Evolutionary conservation across 1,140 invertebrate genomes (phyloP).

Genomic region (Drosophila littoralis): DNA sequence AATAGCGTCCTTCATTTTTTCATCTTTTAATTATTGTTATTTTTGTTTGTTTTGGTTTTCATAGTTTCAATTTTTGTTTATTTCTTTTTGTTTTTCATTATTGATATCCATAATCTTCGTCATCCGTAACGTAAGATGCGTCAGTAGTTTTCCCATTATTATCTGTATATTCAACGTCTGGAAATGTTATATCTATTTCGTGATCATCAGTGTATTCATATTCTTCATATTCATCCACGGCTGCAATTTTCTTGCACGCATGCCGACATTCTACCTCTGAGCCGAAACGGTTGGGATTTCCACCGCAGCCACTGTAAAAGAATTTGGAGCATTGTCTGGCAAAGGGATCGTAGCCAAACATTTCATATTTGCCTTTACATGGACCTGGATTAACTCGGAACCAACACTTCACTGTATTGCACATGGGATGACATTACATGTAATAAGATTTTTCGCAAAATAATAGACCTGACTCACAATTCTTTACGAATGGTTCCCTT

Average conservation of each 20-base stretch:
- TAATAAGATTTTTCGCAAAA: not conserved
- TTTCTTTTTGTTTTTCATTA: too few relatives aligned
- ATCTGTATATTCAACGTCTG: too few relatives aligned
- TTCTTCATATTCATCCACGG: not conserved
- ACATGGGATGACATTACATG: not conserved
- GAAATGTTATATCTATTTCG: too few relatives aligned
- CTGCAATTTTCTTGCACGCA: not conserved
- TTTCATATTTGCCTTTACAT: not conserved
- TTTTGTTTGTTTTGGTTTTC: too few relatives aligned
- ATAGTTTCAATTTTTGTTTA: too few relatives aligned
- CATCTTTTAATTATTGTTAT: too few relatives aligned
- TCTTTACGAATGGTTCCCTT: not conserved
- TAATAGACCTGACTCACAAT: conserved; percentile 20
- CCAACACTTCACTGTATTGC: conserved; percentile 19
- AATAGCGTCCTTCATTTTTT: too few relatives aligned
- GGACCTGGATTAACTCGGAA: conserved; percentile 24
- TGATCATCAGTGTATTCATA: not conserved
- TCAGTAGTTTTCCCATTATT: too few relatives aligned
- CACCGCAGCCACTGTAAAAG: conserved; percentile 46
- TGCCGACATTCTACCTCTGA: not conserved
- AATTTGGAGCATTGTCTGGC: conserved; percentile 13
- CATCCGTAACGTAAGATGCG: too few relatives aligned
- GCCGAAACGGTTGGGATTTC: conserved; percentile 56
- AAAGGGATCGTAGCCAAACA: conserved; percentile 26
- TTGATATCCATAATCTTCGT: too few relatives aligned